A percentile compares a stretch with the other conserved stretches of the same genome.
These are phyloP conservation scores for Amphiduros pacificus DNA, from an alignment of 2,888 invertebrate genomes.

Conservation along the genomic window DNA sequence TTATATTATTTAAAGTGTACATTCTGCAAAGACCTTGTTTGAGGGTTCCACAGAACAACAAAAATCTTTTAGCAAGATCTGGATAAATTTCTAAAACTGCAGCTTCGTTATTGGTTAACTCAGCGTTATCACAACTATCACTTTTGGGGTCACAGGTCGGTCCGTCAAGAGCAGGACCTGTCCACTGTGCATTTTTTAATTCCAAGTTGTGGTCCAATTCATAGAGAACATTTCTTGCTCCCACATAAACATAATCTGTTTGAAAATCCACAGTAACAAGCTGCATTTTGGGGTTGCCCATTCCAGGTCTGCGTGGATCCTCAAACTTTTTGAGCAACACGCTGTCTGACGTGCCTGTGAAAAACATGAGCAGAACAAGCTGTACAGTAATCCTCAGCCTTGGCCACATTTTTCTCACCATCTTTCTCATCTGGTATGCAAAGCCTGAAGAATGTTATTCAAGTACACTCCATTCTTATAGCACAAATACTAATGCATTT, in stretches of 20 bases:
- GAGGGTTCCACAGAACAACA: constrained; percentile 37
- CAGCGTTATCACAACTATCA: background rate
- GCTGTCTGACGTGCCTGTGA: too few species aligned
- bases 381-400: too few species aligned
- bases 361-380: too few species aligned
- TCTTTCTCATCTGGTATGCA: too few species aligned
- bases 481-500: too few species aligned
- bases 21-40: constrained; percentile 34
- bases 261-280: constrained; percentile 14
- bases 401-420: too few species aligned
- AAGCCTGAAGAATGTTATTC: too few species aligned
- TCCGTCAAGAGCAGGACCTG: constrained; percentile 12
- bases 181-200: background rate
- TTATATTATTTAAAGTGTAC: constrained; percentile 27
- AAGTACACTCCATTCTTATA: too few species aligned
- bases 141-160: constrained; percentile 4
- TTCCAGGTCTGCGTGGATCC: background rate
- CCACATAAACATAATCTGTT: constrained; percentile 30
- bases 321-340: background rate
- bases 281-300: background rate
- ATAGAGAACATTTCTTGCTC: constrained; percentile 33
- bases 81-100: constrained; percentile 32
- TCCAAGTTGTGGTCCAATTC: constrained; percentile 29
- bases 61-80: constrained; percentile 17
- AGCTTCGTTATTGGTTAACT: constrained; percentile 28